Percentiles rank a stretch among this genome's conserved stretches.
Conservation (phyloP, 1,140 invertebrate genomes). For the Scaptomyza montana region DNA sequence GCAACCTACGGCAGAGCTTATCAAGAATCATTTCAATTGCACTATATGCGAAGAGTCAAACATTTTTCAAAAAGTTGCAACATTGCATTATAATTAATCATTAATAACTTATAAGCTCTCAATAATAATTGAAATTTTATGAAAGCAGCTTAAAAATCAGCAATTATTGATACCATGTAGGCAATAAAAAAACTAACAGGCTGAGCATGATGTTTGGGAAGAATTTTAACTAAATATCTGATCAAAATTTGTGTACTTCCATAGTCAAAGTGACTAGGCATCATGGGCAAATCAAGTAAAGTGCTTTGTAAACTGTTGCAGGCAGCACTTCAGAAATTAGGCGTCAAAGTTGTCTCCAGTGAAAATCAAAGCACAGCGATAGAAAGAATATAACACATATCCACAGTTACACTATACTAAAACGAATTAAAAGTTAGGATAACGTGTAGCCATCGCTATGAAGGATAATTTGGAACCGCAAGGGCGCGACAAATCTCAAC, state of each 20-base stretch:
- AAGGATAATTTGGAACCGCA: conserved; percentile 26
- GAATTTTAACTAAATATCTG: too few relatives aligned
- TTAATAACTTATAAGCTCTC: conserved; percentile 18
- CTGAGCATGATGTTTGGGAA: too few relatives aligned
- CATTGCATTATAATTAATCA: conserved; percentile 34
- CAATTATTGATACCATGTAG: neutral
- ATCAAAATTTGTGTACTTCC: too few relatives aligned
- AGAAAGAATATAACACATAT: neutral
- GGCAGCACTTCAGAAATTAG: conserved; percentile 20
- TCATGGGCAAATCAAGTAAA: conserved; percentile 7
- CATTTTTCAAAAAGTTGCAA: conserved; percentile 8
- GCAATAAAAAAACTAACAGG: neutral
- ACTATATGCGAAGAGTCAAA: conserved; percentile 22
- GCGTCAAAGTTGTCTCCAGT: conserved; percentile 9
- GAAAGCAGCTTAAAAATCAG: neutral
- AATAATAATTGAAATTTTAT: conserved; percentile 23
- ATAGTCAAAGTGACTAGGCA: neutral
- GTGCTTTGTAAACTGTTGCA: conserved; percentile 17
- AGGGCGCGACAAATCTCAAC: conserved; percentile 27
- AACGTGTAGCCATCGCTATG: conserved; percentile 1
- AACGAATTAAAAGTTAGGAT: conserved; percentile 35
- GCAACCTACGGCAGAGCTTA: neutral
- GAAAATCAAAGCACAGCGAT: conserved; percentile 4
- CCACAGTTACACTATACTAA: conserved; percentile 17
- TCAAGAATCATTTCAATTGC: conserved; percentile 34